Evolutionary conservation across 2,888 invertebrate species (phyloP).

Genomic region (Cerceris ruficornis): DNA sequence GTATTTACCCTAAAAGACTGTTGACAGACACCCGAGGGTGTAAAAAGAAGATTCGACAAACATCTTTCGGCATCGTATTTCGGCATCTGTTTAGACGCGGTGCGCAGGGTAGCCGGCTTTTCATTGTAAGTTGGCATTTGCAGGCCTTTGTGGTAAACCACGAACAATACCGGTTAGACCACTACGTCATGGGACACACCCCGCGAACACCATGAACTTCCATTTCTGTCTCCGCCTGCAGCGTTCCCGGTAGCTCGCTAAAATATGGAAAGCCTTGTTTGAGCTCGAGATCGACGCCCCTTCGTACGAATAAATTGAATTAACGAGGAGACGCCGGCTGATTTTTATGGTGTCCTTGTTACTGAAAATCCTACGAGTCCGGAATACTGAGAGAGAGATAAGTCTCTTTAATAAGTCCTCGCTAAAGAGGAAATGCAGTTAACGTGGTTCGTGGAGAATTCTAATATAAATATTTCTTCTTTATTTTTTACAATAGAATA

Average conservation of each 20-base stretch:
- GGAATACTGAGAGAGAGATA: no score
- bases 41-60: slow-evolving; percentile 65
- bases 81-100: slow-evolving; percentile 77
- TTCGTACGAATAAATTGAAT: slow-evolving; percentile 41
- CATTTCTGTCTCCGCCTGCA: slow-evolving; percentile 38
- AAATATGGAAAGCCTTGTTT: slow-evolving; percentile 72
- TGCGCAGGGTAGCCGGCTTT: slow-evolving; percentile 69
- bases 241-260: slow-evolving; percentile 33
- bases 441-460: no score
- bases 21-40: slow-evolving; percentile 42
- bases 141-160: slow-evolving; percentile 80
- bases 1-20: slow-evolving; percentile 55
- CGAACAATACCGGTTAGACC: slow-evolving; percentile 71
- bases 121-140: slow-evolving; percentile 78
- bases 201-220: slow-evolving; percentile 40
- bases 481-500: no score
- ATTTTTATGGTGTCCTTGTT: slow-evolving; percentile 1
- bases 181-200: slow-evolving; percentile 47
- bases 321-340: slow-evolving; percentile 32
- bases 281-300: slow-evolving; percentile 51
- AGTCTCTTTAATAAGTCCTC: no score
- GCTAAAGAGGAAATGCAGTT: no score
- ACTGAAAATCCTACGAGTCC: no score
- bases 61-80: slow-evolving; percentile 76
- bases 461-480: no score